phyloP scores from a whole-genome alignment of 2,797 vertebrate genomes.

The Chrysocyon brachyurus region DNA sequence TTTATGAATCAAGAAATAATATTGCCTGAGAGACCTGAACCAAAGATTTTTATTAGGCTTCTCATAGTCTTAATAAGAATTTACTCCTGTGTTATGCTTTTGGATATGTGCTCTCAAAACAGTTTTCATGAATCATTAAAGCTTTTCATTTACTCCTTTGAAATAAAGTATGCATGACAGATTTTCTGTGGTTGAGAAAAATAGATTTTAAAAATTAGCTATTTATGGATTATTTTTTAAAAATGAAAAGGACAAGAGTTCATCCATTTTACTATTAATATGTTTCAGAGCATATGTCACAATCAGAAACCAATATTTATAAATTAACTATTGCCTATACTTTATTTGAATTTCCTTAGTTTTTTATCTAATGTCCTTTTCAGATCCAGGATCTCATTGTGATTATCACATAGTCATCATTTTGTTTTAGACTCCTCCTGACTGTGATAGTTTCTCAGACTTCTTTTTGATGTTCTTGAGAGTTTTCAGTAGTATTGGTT shows the following conservation, averaged over 20 bases:
- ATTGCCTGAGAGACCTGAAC: neutral
- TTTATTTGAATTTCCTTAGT: neutral
- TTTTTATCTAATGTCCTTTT: neutral
- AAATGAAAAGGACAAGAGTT: neutral
- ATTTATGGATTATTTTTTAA: neutral
- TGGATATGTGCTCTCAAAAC: neutral
- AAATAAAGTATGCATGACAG: neutral
- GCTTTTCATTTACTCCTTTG: neutral
- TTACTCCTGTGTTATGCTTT: neutral
- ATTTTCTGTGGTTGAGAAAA: neutral
- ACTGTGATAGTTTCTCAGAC: neutral
- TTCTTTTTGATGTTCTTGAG: neutral
- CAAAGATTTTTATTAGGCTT: neutral
- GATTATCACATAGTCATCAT: neutral
- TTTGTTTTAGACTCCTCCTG: neutral
- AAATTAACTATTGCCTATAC: neutral
- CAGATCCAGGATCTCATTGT: neutral
- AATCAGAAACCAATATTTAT: neutral
- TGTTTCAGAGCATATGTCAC: neutral
- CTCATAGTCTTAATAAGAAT: neutral
- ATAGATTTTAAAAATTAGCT: conserved; percentile 16
- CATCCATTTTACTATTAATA: neutral
- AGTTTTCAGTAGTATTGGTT: neutral
- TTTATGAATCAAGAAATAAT: neutral
- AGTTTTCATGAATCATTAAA: neutral